Conservation (phyloP, 2,797 vertebrate genomes). For the Gymnopithys bicolor region DNA sequence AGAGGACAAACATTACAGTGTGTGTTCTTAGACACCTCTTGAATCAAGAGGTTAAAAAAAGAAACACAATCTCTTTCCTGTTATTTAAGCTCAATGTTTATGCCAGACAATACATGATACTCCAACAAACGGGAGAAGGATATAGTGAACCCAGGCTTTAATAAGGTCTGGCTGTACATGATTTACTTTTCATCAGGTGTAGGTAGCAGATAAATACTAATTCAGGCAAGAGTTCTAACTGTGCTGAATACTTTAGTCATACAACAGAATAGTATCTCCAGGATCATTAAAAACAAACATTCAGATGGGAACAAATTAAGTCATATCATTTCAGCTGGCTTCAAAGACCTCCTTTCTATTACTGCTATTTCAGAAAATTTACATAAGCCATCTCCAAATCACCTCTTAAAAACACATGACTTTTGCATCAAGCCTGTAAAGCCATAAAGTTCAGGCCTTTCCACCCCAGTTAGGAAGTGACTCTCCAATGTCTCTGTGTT, state of each 20-base stretch:
- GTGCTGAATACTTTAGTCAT: not conserved
- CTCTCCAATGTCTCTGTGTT: accelerated
- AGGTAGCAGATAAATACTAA: slow-evolving; percentile 44
- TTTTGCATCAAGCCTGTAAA: not conserved
- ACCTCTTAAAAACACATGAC: not conserved
- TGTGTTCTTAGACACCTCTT: not conserved
- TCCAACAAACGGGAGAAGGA: not conserved
- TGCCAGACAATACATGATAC: not conserved
- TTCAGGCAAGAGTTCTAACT: not conserved
- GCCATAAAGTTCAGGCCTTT: not conserved
- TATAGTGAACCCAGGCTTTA: not conserved
- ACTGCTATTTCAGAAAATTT: not conserved
- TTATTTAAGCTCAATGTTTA: slow-evolving; percentile 31
- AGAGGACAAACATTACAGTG: not conserved
- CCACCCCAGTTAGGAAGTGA: not conserved
- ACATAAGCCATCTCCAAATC: not conserved
- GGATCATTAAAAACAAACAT: slow-evolving; percentile 47
- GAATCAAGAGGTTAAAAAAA: not conserved
- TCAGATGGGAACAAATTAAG: slow-evolving; percentile 41
- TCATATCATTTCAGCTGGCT: slow-evolving; percentile 8
- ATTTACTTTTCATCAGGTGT: slow-evolving; percentile 56
- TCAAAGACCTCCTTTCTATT: not conserved
- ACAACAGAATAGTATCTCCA: slow-evolving; percentile 31
- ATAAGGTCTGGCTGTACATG: not conserved
- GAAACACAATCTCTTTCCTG: not conserved